A percentile compares a stretch with the other conserved stretches of the same genome.
Evolutionary conservation across 2,888 invertebrate genomes (phyloP).

Genomic region (Glyphotaelius pellucidus): DNA sequence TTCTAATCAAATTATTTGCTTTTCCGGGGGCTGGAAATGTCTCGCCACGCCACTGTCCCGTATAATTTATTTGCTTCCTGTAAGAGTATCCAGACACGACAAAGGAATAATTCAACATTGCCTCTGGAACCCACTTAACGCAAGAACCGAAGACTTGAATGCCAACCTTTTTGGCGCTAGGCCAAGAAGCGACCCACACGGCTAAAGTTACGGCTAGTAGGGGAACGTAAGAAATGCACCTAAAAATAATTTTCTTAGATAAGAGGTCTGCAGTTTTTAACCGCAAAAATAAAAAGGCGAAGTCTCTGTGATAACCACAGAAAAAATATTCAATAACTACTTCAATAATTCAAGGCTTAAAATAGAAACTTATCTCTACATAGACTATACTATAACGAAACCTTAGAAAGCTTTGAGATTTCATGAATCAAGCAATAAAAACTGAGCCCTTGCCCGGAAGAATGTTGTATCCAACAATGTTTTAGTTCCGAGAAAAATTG

Average conservation of each 20-base stretch:
- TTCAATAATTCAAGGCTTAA: neutral
- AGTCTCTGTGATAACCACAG: neutral
- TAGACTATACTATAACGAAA: too few relatives aligned
- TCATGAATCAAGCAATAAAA: too few relatives aligned
- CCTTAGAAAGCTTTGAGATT: too few relatives aligned
- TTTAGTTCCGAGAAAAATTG: too few relatives aligned
- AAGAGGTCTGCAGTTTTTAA: neutral
- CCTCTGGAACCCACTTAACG: conserved; percentile 35
- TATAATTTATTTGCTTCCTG: conserved; percentile 11
- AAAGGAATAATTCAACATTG: conserved; percentile 36
- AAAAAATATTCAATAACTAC: neutral
- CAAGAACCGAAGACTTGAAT: conserved; percentile 20
- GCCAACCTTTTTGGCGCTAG: conserved; percentile 27
- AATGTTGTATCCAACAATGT: too few relatives aligned
- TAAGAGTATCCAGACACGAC: conserved; percentile 19
- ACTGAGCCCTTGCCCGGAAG: too few relatives aligned
- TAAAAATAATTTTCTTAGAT: neutral
- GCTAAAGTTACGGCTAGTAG: conserved; percentile 27
- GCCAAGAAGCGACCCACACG: conserved; percentile 8
- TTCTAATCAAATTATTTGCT: neutral
- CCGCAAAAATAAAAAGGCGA: neutral
- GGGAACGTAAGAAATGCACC: conserved; percentile 7
- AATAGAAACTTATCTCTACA: neutral
- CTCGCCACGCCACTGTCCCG: neutral
- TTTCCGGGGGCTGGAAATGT: neutral